phyloP scores from a whole-genome alignment of 2,888 invertebrate species.

The Cantharis lateralis region DNA sequence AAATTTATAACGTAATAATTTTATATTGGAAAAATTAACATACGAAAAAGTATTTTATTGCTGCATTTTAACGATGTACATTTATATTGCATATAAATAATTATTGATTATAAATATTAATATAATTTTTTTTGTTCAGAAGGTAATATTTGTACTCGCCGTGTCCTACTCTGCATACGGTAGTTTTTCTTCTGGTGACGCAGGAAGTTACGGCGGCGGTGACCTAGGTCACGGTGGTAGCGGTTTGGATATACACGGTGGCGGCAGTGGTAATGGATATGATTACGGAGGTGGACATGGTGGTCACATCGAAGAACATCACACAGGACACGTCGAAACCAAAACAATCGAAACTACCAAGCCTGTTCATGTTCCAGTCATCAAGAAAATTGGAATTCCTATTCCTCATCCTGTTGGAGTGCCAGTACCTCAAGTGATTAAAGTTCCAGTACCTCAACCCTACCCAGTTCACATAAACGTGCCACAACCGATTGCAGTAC shows the following conservation, averaged over 20 bases:
- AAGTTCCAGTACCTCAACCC: conserved; percentile 75
- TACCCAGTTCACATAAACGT: conserved; percentile 74
- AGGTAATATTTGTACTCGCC: conserved; percentile 38
- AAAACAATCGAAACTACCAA: conserved; percentile 72
- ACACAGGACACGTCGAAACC: conserved; percentile 53
- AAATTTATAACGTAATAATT: background rate
- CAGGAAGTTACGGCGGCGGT: conserved; percentile 30
- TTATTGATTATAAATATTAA: background rate
- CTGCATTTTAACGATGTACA: background rate
- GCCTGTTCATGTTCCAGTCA: conserved; percentile 71
- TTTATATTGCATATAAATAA: background rate
- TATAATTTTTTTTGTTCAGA: conserved; percentile 26
- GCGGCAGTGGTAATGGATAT: conserved; percentile 43
- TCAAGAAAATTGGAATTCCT: conserved; percentile 75
- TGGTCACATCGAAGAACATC: conserved; percentile 59
- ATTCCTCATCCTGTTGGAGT: conserved; percentile 75
- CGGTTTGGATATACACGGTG: conserved; percentile 48
- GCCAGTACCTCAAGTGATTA: conserved; percentile 71
- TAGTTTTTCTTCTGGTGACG: conserved; percentile 34
- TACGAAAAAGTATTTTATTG: background rate
- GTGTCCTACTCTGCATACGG: conserved; percentile 39
- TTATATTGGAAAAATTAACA: background rate
- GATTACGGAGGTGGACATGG: conserved; percentile 51
- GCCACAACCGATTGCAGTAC: conserved; percentile 73
- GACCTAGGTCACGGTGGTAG: conserved; percentile 48